phyloP scores from a whole-genome alignment of 1,140 invertebrate species.

The Solen grandis region DNA sequence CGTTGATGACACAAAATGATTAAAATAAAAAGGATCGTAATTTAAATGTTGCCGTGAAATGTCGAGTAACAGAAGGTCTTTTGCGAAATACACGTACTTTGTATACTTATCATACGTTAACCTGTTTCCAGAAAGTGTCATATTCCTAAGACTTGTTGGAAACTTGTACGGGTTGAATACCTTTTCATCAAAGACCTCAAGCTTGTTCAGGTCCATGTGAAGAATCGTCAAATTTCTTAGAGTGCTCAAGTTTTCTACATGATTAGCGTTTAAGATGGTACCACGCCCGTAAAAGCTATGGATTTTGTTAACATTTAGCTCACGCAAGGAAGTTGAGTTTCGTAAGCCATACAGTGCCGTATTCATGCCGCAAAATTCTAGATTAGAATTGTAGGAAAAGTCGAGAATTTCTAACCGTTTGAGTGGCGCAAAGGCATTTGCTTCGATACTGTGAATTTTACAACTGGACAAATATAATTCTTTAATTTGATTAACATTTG shows the following conservation, averaged over 20 bases:
- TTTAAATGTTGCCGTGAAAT: conserved; percentile 42
- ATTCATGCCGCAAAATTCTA: conserved; percentile 49
- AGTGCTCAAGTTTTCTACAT: conserved; percentile 37
- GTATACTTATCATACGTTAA: conserved; percentile 10
- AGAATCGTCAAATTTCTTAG: neutral
- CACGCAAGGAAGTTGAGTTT: conserved; percentile 7
- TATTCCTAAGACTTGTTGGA: neutral
- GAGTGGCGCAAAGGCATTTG: conserved; percentile 20
- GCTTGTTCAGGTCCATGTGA: conserved; percentile 42
- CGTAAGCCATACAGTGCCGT: conserved; percentile 17
- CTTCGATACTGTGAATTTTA: conserved; percentile 2
- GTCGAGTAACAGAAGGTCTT: conserved; percentile 3
- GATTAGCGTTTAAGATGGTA: neutral
- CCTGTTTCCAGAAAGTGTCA: conserved; percentile 40
- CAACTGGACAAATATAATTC: neutral
- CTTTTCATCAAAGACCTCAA: conserved; percentile 41
- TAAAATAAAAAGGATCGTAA: conserved; percentile 15
- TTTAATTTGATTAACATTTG: neutral
- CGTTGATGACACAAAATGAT: neutral
- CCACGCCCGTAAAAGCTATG: conserved; percentile 5
- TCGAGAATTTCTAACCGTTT: neutral
- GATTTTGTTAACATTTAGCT: conserved; percentile 34
- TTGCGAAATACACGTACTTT: neutral
- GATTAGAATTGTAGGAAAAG: conserved; percentile 32
- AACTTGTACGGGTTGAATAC: neutral